Evolutionary conservation across 2,113 vertebrate genomes (phyloP), one percentile per base, ranked within the genome.

Genomic region (Misgurnus anguillicaudatus): DNA sequence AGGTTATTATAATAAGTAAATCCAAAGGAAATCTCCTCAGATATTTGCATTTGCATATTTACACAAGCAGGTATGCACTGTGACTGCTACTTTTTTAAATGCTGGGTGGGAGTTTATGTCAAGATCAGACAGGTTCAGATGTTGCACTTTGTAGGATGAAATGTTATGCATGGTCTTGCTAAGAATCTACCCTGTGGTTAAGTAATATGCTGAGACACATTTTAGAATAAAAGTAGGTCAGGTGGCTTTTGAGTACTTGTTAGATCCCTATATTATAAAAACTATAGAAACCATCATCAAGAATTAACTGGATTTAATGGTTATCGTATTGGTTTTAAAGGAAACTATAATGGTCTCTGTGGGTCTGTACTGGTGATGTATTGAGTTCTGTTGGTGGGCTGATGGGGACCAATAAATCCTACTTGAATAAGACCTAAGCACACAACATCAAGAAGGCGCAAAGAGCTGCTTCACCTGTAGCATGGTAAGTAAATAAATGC

Each of bases 1-100:
- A 14, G n/a, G 60, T 61, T 64, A 51, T 14, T n/a, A 16, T 63
- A 55, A 75, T 48, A 39, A 21, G 51, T 3, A 21, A 47, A 68
- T 47, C 31, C 60, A 16, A 36, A 14, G 16, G 38, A 82, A 81
- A 77, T 77, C 51, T 60, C 60, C 68, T 77, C 16, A 41, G 62
- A 62, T 41, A 75, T 80, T 74, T 63, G 48, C 48, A 58, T 38
- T 45, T 57, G 58, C 5, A 41, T 74, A 31, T 21, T 60, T 74
- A 41, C 71, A 61, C 57, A 11, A 45, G 39, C 14, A 61, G 45
- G 71, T 9, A 41, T 55, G 68, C 36, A 13, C 9, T 7, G 47
- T 51, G 11, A 51, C 14, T 51, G 13, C 47, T 11, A 13, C 14
- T 16, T 51, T 13, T 51, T 51, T 9, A 19, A 73, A 58, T 8